Conservation (phyloP, 2,888 invertebrate species). For the Melikaiella ostensackeni region DNA sequence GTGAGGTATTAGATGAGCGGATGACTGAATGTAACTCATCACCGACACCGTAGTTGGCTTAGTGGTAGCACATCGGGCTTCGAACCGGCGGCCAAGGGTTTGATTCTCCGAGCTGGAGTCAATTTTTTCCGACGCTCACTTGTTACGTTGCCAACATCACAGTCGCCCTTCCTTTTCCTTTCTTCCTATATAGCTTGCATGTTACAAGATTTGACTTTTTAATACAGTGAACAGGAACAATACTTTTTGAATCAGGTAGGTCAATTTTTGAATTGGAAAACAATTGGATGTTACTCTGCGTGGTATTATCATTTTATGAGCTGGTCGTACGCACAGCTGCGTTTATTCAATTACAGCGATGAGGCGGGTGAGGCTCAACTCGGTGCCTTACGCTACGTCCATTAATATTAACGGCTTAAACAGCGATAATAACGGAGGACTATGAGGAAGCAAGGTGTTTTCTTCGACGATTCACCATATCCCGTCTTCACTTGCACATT, state of each 20-base stretch:
- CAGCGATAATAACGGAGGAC: slow-evolving; percentile 68
- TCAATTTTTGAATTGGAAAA: slow-evolving; percentile 9
- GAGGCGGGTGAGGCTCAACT: slow-evolving; percentile 52
- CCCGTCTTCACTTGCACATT: slow-evolving; percentile 43
- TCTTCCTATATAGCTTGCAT: no score
- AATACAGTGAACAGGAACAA: no score
- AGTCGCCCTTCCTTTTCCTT: no score
- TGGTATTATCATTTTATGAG: slow-evolving; percentile 69
- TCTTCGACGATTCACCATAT: slow-evolving; percentile 49
- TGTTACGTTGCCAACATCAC: no score
- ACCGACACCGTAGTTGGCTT: no score
- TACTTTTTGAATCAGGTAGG: not conserved
- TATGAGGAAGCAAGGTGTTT: slow-evolving; percentile 55
- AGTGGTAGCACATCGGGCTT: no score
- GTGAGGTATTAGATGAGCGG: no score
- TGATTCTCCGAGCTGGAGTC: no score
- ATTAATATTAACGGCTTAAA: slow-evolving; percentile 72
- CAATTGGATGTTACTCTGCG: slow-evolving; percentile 41
- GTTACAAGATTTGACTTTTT: no score
- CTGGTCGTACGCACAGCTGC: slow-evolving; percentile 64
- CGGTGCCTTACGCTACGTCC: slow-evolving; percentile 60
- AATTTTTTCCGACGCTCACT: no score
- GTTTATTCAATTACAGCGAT: slow-evolving; percentile 68
- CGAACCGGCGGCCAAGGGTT: no score
- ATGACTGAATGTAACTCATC: no score